Evolutionary conservation across 2,888 invertebrate species (phyloP).

Genomic region (Trichogramma dendrolimi): DNA sequence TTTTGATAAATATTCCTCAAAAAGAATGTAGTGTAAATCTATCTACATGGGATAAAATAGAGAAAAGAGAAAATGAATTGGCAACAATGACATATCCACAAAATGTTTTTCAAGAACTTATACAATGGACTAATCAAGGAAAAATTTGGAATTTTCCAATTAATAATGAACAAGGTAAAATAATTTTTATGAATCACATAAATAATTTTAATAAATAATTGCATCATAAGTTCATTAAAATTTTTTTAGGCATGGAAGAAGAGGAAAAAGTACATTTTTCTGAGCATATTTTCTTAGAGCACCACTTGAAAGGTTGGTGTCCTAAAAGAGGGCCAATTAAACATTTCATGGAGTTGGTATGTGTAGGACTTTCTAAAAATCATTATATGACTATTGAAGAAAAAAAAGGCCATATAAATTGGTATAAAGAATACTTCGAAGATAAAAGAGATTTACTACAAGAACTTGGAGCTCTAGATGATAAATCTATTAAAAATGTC

Average conservation of each 20-base stretch:
- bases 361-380: conserved; percentile 83
- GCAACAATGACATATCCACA: conserved; percentile 69
- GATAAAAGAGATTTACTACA: conserved; percentile 69
- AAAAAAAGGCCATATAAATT: conserved; percentile 83
- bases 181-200: neutral
- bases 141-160: conserved; percentile 97
- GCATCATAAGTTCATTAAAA: conserved; percentile 4
- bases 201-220: conserved; percentile 16
- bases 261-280: conserved; percentile 73
- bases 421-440: conserved; percentile 88
- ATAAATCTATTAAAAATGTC: neutral
- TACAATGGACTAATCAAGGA: conserved; percentile 88
- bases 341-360: conserved; percentile 96
- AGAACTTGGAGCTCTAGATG: conserved; percentile 60
- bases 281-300: conserved; percentile 91
- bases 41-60: conserved; percentile 66
- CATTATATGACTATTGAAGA: conserved; percentile 82
- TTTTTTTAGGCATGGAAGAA: conserved; percentile 61
- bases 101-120: conserved; percentile 92
- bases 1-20: conserved; percentile 14
- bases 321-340: conserved; percentile 85
- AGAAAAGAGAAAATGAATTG: conserved; percentile 64
- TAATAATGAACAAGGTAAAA: conserved; percentile 87
- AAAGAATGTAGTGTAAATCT: conserved; percentile 48
- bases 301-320: conserved; percentile 82